Percentiles rank a stretch among this genome's conserved stretches.
Evolutionary conservation across 2,888 invertebrate species (phyloP).

Genomic region (Mythimna lalbum): DNA sequence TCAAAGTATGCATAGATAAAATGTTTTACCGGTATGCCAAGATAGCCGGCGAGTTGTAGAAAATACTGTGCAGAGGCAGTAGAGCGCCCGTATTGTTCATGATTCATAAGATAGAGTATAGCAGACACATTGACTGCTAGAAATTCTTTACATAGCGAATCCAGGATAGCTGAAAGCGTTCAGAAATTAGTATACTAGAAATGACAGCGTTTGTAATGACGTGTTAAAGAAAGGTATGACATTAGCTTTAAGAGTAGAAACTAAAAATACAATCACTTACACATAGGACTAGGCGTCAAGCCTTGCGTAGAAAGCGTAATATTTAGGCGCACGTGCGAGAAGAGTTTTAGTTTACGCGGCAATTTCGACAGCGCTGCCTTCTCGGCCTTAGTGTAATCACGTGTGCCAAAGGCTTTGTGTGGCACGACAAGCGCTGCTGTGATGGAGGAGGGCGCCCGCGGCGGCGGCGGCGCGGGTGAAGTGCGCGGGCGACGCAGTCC

Average conservation of each 20-base stretch:
- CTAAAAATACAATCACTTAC: constrained; percentile 86
- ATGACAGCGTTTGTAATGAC: constrained; percentile 49
- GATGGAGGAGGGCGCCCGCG: constrained; percentile 88
- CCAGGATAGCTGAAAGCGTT: constrained; percentile 94
- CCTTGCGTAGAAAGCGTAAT: constrained; percentile 93
- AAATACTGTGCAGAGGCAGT: constrained; percentile 98
- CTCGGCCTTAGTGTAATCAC: constrained; percentile 93
- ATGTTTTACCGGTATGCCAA: constrained; percentile 95
- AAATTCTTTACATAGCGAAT: constrained; percentile 97
- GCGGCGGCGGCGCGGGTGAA: constrained; percentile 85
- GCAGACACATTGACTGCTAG: constrained; percentile 97
- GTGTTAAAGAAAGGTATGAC: constrained; percentile 47
- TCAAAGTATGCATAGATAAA: constrained; percentile 65
- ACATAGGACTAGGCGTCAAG: constrained; percentile 94
- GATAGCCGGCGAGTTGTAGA: constrained; percentile 97
- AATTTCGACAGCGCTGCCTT: constrained; percentile 92
- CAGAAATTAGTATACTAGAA: constrained; percentile 69
- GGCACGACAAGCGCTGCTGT: constrained; percentile 94
- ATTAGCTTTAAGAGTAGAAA: constrained; percentile 13
- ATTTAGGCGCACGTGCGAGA: constrained; percentile 93
- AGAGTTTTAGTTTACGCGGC: constrained; percentile 92
- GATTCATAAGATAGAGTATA: constrained; percentile 98
- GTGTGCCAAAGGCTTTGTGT: constrained; percentile 93
- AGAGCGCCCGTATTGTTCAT: constrained; percentile 97
- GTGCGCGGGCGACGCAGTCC: constrained; percentile 83